These are phyloP conservation scores for Sorex fumeus DNA, from an alignment of 2,113 vertebrate species.

Conservation along the genomic window DNA sequence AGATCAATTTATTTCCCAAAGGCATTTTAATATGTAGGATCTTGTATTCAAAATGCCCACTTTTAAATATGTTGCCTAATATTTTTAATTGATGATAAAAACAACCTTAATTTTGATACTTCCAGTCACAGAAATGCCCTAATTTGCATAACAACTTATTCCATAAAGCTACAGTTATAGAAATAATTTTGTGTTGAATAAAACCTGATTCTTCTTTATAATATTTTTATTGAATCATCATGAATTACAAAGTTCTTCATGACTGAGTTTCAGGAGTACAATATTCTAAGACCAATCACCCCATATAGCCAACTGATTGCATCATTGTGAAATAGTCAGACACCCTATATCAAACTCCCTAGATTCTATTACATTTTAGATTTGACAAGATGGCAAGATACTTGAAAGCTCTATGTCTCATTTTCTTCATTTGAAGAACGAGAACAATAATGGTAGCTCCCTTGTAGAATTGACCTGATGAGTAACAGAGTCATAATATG, in stretches of 20 bases:
- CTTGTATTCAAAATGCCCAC: not conserved
- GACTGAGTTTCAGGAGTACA: too few relatives aligned
- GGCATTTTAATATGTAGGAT: not conserved
- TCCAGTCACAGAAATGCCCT: not conserved
- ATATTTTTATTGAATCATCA: too few relatives aligned
- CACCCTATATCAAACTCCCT: not conserved
- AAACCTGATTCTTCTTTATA: not conserved
- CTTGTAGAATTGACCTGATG: not conserved
- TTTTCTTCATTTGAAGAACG: slow-evolving; percentile 6
- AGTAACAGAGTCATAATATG: not conserved
- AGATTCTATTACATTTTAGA: not conserved
- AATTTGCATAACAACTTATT: not conserved
- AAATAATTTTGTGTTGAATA: not conserved
- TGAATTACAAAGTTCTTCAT: too few relatives aligned
- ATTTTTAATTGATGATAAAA: slow-evolving; percentile 25
- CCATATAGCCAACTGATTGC: not conserved
- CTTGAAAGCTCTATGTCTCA: not conserved
- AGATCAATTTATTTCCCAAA: not conserved
- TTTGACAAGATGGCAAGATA: not conserved
- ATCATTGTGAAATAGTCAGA: not conserved
- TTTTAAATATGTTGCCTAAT: not conserved
- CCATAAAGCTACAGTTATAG: not conserved
- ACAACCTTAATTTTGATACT: not conserved
- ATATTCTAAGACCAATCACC: too few relatives aligned
- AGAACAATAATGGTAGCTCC: not conserved